Base-by-base conservation (phyloP, 2,888 invertebrate genomes). In the Melinaea marsaeus region DNA sequence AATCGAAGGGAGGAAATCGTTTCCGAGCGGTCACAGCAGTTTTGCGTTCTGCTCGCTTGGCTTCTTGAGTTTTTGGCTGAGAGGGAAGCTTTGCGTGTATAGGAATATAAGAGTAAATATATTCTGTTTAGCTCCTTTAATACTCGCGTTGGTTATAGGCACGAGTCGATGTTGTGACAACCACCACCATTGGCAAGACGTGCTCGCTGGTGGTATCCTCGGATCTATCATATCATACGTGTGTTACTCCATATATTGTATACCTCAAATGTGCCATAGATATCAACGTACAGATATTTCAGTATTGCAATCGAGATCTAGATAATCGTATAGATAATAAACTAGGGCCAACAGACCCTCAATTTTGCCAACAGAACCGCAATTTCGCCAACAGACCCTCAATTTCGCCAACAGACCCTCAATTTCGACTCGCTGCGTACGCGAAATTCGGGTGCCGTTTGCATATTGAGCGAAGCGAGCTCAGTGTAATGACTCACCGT, bases 151-250 rank as follows among this genome's bases (percentile, higher is more conserved):
- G 4, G 68, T 87, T 51, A 92, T 97, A 57, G 95, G 95, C 0
- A 81, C 95, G 2, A 96, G 95, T 76, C 92, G 97, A 59, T 95
- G 94, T 22, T 95, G 94, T 73, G 97, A 97, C 83, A 96, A 97
- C 81, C 96, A 96, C 81, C 97, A 97, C 84, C 97, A 97, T 78
- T 95, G 95, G 95, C 94, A 96, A 90, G 96, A 97, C 88, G 94
- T 96, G 0, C 73, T 92, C 1, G 92, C 92, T 37, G 96, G 96
- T 1, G 92, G 94, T 32, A 2, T 93, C 0, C 83, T 96, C 63
- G 96, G 96, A 11, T 79, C 93, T 13, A 62, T 83, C 0, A 78
- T 93, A 33, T 92, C 94, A 0, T 95, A 93, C 74, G 69, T 92
- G 3, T 93, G 93, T 73, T 96, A 95, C 79, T 87, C 93, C 57